These are phyloP conservation scores for Leuciscus idus DNA, from an alignment of 2,113 vertebrate genomes.

Conservation along the genomic window DNA sequence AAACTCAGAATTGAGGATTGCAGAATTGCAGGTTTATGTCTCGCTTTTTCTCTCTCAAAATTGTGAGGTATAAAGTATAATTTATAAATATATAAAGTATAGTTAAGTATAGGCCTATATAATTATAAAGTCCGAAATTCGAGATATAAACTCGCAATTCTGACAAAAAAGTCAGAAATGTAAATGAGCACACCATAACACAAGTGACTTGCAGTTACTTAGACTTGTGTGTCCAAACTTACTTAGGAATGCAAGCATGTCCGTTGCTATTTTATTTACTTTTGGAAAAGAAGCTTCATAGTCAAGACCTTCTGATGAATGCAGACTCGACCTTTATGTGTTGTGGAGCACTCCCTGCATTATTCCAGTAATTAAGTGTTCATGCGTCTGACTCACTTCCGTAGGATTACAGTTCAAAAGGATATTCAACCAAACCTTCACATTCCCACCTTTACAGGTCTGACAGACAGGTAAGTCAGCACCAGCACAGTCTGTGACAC, in stretches of 20 bases:
- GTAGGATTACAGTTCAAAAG: slow-evolving; percentile 16
- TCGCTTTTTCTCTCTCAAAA: too few relatives aligned
- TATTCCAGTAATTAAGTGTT: slow-evolving; percentile 25
- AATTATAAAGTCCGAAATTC: neutral
- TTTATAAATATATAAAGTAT: too few relatives aligned
- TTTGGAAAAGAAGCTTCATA: neutral
- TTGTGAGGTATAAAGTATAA: too few relatives aligned
- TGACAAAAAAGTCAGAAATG: neutral
- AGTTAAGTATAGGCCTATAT: too few relatives aligned
- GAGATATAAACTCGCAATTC: neutral
- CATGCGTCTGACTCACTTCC: slow-evolving; percentile 46
- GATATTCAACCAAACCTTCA: slow-evolving; percentile 30
- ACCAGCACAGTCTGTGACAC: slow-evolving; percentile 43
- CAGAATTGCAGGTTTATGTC: too few relatives aligned
- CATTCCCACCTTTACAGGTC: slow-evolving; percentile 31
- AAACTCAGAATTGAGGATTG: too few relatives aligned
- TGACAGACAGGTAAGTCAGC: slow-evolving; percentile 40
- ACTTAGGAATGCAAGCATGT: neutral
- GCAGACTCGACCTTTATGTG: neutral
- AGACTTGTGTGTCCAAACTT: neutral
- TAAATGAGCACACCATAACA: neutral
- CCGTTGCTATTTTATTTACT: neutral
- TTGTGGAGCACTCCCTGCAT: slow-evolving; percentile 20
- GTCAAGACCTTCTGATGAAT: neutral
- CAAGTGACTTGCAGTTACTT: neutral